Conservation (phyloP, 2,113 vertebrate species). For the Siniperca knerii region DNA sequence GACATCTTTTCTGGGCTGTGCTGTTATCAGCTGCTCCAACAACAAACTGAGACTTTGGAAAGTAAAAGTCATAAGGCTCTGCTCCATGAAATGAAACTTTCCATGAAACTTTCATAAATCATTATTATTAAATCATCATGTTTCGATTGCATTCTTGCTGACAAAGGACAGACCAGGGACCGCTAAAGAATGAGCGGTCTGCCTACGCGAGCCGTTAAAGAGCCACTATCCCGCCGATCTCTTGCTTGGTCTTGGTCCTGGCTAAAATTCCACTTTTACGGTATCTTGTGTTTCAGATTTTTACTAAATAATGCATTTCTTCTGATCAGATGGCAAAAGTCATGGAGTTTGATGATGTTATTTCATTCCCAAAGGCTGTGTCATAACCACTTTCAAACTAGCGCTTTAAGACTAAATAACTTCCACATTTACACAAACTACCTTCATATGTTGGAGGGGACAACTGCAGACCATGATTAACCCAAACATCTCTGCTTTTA, state of each 20-base stretch:
- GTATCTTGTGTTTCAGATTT: not conserved
- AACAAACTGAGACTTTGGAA: too few species aligned
- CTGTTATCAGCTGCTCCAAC: not conserved
- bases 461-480: not conserved
- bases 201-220: not conserved
- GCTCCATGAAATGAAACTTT: not conserved
- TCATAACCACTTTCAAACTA: not conserved
- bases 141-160: not conserved
- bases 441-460: not conserved
- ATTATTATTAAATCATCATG: not conserved
- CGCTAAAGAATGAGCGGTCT: not conserved
- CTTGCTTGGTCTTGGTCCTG: not conserved
- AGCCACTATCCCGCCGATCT: not conserved
- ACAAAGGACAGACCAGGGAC: not conserved
- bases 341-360: not conserved
- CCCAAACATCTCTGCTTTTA: not conserved
- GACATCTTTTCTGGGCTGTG: not conserved
- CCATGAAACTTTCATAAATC: not conserved
- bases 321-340: not conserved
- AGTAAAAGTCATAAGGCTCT: not conserved
- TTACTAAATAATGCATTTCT: not conserved
- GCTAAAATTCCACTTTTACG: not conserved
- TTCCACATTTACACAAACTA: not conserved
- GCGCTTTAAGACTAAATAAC: not conserved
- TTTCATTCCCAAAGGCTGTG: not conserved